Base-by-base conservation (phyloP, 2,113 vertebrate genomes). In the Promerops cafer region DNA sequence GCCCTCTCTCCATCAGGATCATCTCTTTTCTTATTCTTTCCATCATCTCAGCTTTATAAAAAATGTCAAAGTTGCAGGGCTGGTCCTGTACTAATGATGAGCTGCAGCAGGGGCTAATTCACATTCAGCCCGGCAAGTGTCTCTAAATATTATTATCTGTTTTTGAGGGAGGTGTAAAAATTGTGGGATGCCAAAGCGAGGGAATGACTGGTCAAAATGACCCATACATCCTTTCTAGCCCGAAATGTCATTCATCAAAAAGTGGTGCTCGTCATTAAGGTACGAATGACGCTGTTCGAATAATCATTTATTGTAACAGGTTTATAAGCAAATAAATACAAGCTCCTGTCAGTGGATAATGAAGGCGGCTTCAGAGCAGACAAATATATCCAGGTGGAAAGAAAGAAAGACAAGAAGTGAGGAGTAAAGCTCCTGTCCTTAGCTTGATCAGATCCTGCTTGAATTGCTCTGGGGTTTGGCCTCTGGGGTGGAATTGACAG, bases 301-400 rank as follows among this genome's bases (percentile, higher is more conserved):
- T 99, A 99, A 99, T 99, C 99, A 99, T 99, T 99, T 99, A 99
- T 99, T 99, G 99, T 99, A 99, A 99, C 99, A 99, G 99, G 99
- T 99, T 99, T 99, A 99, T 99, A 99, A 99, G 99, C 99, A 99
- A 99, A 99, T 99, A 99, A 99, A 99, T 99, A 99, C 98, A 98
- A 98, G 98, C 97, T 99, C 98, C 98, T 99, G 99, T 99, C 99
- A 99, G 98, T 98, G 98, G 98, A 98, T 99, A 99, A 99, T 99
- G 99, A 99, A 99, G 99, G 98, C 99, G 98, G 99, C 98, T 99
- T 99, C 99, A 98, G 98, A 98, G 98, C 98, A 99, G 99, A 99
- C 98, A 99, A 99, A 99, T 99, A 99, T 98, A 99, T 99, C 99
- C 99, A 99, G 98, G 99, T 99, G 98, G 98, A 98, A 98, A 97